phyloP scores from a whole-genome alignment of 2,888 invertebrate species.

The Eubasilissa splendida region DNA sequence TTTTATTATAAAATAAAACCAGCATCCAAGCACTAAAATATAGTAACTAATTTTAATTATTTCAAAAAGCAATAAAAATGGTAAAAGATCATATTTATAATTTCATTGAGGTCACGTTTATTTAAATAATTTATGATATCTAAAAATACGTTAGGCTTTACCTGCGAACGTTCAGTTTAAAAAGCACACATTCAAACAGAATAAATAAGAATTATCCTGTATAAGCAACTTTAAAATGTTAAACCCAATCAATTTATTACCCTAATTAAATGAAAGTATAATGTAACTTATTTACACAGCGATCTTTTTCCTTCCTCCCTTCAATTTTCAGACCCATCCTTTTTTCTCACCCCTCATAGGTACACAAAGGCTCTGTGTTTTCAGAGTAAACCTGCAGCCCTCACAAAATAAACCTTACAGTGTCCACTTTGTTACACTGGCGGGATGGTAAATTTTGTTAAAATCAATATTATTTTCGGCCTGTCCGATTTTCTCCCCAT shows the following conservation, averaged over 20 bases:
- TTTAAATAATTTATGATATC: too few species aligned
- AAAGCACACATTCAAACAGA: too few species aligned
- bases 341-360: not conserved
- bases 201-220: too few species aligned
- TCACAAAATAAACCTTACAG: not conserved
- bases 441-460: slow-evolving; percentile 1
- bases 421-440: not conserved
- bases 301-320: not conserved
- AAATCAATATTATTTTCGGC: not conserved
- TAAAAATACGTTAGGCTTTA: too few species aligned
- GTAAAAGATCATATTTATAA: not conserved
- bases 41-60: too few species aligned
- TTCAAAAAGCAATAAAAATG: too few species aligned
- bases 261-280: not conserved
- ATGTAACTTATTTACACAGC: not conserved
- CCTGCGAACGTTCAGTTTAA: too few species aligned
- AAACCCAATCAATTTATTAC: slow-evolving; percentile 2
- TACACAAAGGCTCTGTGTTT: slow-evolving; percentile 8
- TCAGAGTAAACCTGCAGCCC: slow-evolving; percentile 16
- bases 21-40: too few species aligned
- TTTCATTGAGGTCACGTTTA: too few species aligned
- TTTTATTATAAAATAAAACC: too few species aligned
- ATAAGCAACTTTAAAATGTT: too few species aligned
- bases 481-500: not conserved
- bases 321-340: slow-evolving; percentile 16